phyloP scores from a whole-genome alignment of 2,888 invertebrate species.

The Cerastoderma edule region DNA sequence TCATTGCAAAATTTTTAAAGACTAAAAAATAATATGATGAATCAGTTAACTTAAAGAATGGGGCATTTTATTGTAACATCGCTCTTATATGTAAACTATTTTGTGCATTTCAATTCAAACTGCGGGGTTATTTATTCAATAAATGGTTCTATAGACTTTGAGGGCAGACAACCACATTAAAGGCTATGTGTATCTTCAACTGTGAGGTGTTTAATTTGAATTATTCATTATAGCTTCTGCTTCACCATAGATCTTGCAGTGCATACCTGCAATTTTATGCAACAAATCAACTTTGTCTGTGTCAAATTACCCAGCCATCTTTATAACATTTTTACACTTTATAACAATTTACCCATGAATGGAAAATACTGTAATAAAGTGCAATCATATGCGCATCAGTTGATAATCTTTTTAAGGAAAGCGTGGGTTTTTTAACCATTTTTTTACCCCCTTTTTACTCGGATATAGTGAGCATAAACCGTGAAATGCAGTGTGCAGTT shows the following conservation, averaged over 20 bases:
- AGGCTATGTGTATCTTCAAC: too few relatives aligned
- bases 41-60: too few relatives aligned
- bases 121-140: too few relatives aligned
- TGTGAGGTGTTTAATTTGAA: too few relatives aligned
- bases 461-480: conserved; percentile 18
- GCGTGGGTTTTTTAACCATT: background rate
- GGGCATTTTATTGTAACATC: too few relatives aligned
- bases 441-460: too few relatives aligned
- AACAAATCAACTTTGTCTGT: conserved; percentile 5
- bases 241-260: conserved; percentile 2
- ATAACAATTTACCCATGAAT: conserved; percentile 5
- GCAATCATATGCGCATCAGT: conserved; percentile 20
- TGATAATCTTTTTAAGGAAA: background rate
- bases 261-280: conserved; percentile 17
- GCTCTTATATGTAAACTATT: too few relatives aligned
- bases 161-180: too few relatives aligned
- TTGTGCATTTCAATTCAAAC: too few relatives aligned
- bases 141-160: too few relatives aligned
- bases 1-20: too few relatives aligned
- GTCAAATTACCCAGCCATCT: conserved; percentile 13
- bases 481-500: conserved; percentile 21
- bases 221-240: background rate
- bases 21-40: too few relatives aligned
- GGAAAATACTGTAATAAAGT: conserved; percentile 18
- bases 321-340: conserved; percentile 22